Conservation (phyloP, 2,797 vertebrate species). For the Takifugu ocellatus region DNA sequence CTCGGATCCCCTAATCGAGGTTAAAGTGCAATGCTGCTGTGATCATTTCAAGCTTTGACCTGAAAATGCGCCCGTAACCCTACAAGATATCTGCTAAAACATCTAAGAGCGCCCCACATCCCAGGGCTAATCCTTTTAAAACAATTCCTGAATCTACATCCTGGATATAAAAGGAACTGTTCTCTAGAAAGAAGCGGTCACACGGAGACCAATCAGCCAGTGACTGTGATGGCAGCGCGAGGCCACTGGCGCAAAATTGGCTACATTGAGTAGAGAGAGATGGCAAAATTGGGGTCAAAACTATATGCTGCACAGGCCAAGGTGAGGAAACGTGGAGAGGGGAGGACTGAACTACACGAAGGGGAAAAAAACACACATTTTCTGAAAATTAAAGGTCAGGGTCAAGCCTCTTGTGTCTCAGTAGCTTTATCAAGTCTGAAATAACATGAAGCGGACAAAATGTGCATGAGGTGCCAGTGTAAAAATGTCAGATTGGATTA, state of each 20-base stretch:
- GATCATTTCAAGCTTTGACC: too few relatives aligned
- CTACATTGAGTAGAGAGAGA: constrained; percentile 40
- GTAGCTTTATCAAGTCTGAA: not conserved
- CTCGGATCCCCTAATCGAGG: too few relatives aligned
- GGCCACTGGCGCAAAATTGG: constrained; percentile 40
- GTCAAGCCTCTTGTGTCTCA: constrained; percentile 1
- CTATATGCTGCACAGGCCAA: constrained; percentile 47
- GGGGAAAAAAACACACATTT: not conserved
- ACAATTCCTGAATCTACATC: too few relatives aligned
- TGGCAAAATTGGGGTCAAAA: constrained; percentile 60
- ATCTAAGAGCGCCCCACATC: too few relatives aligned
- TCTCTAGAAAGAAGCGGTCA: constrained; percentile 1
- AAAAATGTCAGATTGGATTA: not conserved
- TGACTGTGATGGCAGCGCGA: constrained; percentile 40
- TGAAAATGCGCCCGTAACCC: too few relatives aligned
- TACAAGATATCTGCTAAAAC: too few relatives aligned
- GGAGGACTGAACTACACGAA: not conserved
- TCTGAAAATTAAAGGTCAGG: constrained; percentile 8
- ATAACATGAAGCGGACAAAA: not conserved
- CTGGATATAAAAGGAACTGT: not conserved
- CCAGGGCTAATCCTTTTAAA: too few relatives aligned
- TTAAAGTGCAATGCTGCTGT: too few relatives aligned
- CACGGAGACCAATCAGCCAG: constrained; percentile 17
- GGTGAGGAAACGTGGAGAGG: constrained; percentile 30
- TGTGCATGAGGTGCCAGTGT: not conserved